Evolutionary conservation across 2,113 vertebrate genomes (phyloP), one percentile per base, ranked within the genome.

Genomic region (Pedetes capensis): DNA sequence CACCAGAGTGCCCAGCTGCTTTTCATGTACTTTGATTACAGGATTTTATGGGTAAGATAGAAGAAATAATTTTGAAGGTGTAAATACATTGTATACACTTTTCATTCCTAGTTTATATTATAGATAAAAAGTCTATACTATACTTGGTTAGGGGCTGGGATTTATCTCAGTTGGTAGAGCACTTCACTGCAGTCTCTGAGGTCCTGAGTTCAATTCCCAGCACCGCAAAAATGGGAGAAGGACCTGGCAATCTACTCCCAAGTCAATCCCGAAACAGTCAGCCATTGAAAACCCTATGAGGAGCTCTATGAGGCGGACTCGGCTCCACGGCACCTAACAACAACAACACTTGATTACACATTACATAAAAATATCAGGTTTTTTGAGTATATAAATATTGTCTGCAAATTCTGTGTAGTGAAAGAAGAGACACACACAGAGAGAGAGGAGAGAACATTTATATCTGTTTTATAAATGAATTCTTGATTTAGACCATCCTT

Each of bases 401-500:
- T 92, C 66, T 94, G 47, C 18, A 95, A 85, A 64, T 74, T 32
- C 17, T 55, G 14, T 32, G 1, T 55, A 68, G 14, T 88, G 18
- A 71, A 49, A 76, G 29, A 22, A 75, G 20, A 9, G 47, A 89
- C 32, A 87, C 20, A 53, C 8, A 80, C 10, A 47, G 6, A n/a
- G 13, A 34, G 37, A 72, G 66, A 34, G 79, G 0, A 66, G 4
- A 79, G 20, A 93, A 83, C 74, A 89, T 96, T 29, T 91, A 29
- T 53, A 84, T 69, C 5, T 93, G 6, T 96, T 74, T 86, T 90
- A 80, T 90, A 93, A 89, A 95, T 95, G 95, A 94, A 95, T 51
- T 49, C 49, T 78, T 87, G 51, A 96, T 92, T 96, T 85, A 93
- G 44, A 97, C 39, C 81, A 95, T 4, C 47, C 8, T 88, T 76